phyloP scores from a whole-genome alignment of 2,113 vertebrate species.

The Seriola rivoliana region DNA sequence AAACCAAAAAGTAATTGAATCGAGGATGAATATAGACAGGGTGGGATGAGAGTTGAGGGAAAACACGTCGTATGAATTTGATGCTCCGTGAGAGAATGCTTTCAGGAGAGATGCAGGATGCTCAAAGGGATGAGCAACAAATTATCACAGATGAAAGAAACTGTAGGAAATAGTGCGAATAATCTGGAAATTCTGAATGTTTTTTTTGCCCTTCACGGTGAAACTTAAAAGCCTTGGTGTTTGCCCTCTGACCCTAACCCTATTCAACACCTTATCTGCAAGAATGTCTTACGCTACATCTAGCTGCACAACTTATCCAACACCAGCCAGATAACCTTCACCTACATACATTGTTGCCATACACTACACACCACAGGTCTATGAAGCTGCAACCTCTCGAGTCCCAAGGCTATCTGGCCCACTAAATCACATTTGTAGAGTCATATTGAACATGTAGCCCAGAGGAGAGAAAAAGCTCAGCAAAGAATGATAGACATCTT shows the following conservation, averaged over 20 bases:
- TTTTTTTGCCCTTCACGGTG: background rate
- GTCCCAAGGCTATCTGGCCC: conserved; percentile 64
- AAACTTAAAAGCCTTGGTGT: background rate
- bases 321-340: conserved; percentile 60
- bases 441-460: conserved; percentile 73
- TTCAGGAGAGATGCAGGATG: conserved; percentile 24
- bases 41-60: conserved; percentile 47
- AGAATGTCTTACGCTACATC: conserved; percentile 1
- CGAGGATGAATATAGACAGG: conserved; percentile 68
- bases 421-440: conserved; percentile 76
- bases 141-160: background rate
- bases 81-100: conserved; percentile 28
- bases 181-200: background rate
- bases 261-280: background rate
- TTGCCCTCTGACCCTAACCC: background rate
- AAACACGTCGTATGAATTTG: conserved; percentile 53
- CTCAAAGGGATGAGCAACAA: conserved; percentile 14
- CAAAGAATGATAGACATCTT: conserved; percentile 67
- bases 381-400: conserved; percentile 34
- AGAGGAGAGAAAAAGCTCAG: conserved; percentile 53
- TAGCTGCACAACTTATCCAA: conserved; percentile 26
- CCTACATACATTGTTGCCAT: conserved; percentile 52
- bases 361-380: conserved; percentile 49
- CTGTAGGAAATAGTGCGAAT: conserved; percentile 6
- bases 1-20: conserved; percentile 79